Percentiles rank a stretch among this genome's conserved stretches.
phyloP scores from a whole-genome alignment of 2,113 vertebrate species.

The Poicephalus meyeri region DNA sequence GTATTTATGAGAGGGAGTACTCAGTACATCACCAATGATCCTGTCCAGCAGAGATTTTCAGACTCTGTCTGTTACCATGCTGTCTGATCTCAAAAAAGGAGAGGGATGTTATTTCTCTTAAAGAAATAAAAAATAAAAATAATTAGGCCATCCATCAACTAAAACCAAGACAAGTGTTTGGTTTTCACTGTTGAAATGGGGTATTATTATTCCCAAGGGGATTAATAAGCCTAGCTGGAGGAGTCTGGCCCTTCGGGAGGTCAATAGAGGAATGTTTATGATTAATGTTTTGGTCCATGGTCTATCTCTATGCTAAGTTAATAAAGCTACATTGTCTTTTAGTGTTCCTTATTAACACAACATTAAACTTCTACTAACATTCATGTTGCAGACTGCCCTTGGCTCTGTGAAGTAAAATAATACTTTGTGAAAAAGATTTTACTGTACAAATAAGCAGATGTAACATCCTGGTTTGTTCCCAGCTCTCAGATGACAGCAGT shows the following conservation, averaged over 20 bases:
- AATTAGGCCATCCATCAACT: conserved; percentile 12
- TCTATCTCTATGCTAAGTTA: conserved; percentile 23
- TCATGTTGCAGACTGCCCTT: not conserved
- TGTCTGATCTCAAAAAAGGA: conserved; percentile 3
- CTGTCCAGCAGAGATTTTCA: conserved; percentile 3
- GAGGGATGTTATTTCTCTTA: not conserved
- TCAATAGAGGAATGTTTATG: conserved; percentile 45
- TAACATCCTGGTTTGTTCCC: conserved; percentile 25
- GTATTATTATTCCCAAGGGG: conserved; percentile 39
- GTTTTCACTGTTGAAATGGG: conserved; percentile 59
- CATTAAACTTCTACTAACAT: not conserved
- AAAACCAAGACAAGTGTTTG: conserved; percentile 30
- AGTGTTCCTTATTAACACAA: not conserved
- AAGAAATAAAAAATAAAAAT: conserved; percentile 37
- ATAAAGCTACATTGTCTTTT: not conserved
- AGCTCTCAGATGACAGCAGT: conserved; percentile 36
- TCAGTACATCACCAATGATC: not conserved
- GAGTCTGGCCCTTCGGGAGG: conserved; percentile 32
- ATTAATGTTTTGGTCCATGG: conserved; percentile 37
- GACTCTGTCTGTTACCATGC: not conserved
- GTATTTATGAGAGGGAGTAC: not conserved
- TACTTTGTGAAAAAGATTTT: conserved; percentile 33
- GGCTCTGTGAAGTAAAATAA: conserved; percentile 8
- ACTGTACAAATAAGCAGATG: conserved; percentile 30
- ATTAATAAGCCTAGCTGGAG: conserved; percentile 50